Conservation (phyloP, 1,140 invertebrate genomes). For the Argopecten irradians region DNA sequence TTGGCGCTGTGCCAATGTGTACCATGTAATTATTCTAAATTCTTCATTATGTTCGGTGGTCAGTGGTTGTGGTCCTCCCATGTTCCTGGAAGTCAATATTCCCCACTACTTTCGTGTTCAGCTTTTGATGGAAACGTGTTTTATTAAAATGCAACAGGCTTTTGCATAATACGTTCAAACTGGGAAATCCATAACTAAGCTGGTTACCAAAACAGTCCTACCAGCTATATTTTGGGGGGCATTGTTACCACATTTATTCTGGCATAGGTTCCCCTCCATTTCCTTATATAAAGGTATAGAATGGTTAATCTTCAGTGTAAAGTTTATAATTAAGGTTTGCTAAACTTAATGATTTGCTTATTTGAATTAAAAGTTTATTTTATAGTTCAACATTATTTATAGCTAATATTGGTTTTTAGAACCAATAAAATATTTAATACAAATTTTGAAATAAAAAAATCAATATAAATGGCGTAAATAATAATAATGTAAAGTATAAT, state of each 20-base stretch:
- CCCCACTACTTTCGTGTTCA: not conserved
- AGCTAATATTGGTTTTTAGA: too few species aligned
- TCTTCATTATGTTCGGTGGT: not conserved
- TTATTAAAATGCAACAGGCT: conserved; percentile 22
- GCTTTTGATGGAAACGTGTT: conserved; percentile 21
- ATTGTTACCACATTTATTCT: not conserved
- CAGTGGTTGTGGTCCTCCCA: not conserved
- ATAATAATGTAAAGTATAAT: not conserved
- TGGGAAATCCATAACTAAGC: not conserved
- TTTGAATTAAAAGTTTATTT: too few species aligned
- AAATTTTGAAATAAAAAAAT: too few species aligned
- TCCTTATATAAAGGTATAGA: too few species aligned
- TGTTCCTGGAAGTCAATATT: not conserved
- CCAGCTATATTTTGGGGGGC: not conserved
- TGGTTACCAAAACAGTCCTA: not conserved
- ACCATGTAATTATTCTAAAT: not conserved
- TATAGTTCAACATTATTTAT: too few species aligned
- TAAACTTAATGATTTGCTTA: too few species aligned
- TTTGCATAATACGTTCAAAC: conserved; percentile 2
- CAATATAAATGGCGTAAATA: too few species aligned
- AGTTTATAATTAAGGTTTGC: too few species aligned
- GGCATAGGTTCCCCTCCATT: not conserved
- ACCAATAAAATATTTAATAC: too few species aligned
- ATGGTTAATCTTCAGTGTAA: too few species aligned
- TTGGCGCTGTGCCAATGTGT: not conserved